Evolutionary conservation across 2,113 vertebrate genomes (phyloP), one percentile per base, ranked within the genome.

Genomic region (Eidolon helvum): DNA sequence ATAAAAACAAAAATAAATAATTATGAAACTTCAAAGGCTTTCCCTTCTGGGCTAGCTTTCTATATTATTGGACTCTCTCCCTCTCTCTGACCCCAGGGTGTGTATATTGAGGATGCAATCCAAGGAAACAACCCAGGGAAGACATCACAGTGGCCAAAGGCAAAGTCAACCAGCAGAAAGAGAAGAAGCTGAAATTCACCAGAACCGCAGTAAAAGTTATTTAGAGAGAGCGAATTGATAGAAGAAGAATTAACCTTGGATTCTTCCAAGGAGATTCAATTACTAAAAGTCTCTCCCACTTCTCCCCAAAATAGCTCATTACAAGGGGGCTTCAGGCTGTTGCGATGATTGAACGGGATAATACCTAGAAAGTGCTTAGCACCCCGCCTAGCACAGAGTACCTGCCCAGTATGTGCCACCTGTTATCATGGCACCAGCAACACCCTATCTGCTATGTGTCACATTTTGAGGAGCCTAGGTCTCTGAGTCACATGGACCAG

Each of bases 381-480:
- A 50, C 14, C 35, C 35, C 26, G 8, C 2, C 0, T 68, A 26
- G 59, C 4, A 22, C 28, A 35, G 11, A 85, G 35, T 12, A 48
- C 33, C 12, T 74, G 21, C 63, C 79, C 18, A 8, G 12, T 3
- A 50, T 1, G 0, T 59, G n/a, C 45, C 48, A 38, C 7, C 10
- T 19, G 1, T n/a, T 16, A 3, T 14, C 10, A 0, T 5, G 3
- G 66, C 53, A 18, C 40, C 0, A 6, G 28, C 11, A 40, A 0
- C 53, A n/a, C 16, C 48, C 35, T 75, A 0, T 50, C 45, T 59
- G 2, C 43, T 15, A 40, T 2, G 8, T 11, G 2, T 5, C 12
- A 38, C 40, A 2, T 45, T 40, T 45, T 28, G 55, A 43, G 74
- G 38, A 59, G 33, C 18, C 55, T 53, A 21, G 1, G 40, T 24